Percentiles rank a stretch among this genome's conserved stretches.
These are phyloP conservation scores for Drosophila watanabei DNA, from an alignment of 1,140 invertebrate species.

Conservation along the genomic window DNA sequence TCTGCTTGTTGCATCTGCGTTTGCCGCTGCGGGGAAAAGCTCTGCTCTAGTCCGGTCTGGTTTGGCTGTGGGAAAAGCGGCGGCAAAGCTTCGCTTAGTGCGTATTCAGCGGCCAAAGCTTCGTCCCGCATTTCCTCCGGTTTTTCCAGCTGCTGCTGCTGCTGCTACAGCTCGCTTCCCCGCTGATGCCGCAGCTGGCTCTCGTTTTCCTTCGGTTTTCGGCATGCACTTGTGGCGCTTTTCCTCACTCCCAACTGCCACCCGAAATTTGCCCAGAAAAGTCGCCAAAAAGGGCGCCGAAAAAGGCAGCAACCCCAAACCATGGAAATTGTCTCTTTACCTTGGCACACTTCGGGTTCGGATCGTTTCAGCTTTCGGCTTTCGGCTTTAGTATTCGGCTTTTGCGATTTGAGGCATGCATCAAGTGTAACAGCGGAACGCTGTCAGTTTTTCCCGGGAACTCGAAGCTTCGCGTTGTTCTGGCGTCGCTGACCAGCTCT, in stretches of 20 bases:
- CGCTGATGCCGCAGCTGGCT: neutral
- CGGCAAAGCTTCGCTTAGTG: slow-evolving; percentile 23
- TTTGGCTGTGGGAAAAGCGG: neutral
- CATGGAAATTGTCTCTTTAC: slow-evolving; percentile 1
- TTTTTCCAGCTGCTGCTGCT: neutral
- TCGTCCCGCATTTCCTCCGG: slow-evolving; percentile 12
- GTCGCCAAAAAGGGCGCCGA: neutral
- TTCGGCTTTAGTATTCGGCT: slow-evolving; percentile 10
- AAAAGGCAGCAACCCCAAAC: slow-evolving; percentile 3
- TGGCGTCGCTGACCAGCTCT: slow-evolving; percentile 8
- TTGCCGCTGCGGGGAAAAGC: slow-evolving; percentile 10
- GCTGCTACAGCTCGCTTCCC: neutral
- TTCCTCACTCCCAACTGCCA: neutral
- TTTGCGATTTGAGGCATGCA: slow-evolving; percentile 68
- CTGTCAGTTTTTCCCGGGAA: slow-evolving; percentile 84
- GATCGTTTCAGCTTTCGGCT: slow-evolving; percentile 13
- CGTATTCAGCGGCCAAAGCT: slow-evolving; percentile 47
- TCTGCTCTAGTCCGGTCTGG: neutral
- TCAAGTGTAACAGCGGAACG: slow-evolving; percentile 77
- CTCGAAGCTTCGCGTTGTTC: slow-evolving; percentile 74
- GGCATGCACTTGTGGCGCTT: slow-evolving; percentile 74
- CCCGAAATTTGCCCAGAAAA: neutral
- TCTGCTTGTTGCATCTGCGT: slow-evolving; percentile 42
- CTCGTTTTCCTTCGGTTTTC: slow-evolving; percentile 16
- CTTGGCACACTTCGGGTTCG: slow-evolving; percentile 36